Conservation (phyloP, 2,797 vertebrate species). For the Geotrypetes seraphini region DNA sequence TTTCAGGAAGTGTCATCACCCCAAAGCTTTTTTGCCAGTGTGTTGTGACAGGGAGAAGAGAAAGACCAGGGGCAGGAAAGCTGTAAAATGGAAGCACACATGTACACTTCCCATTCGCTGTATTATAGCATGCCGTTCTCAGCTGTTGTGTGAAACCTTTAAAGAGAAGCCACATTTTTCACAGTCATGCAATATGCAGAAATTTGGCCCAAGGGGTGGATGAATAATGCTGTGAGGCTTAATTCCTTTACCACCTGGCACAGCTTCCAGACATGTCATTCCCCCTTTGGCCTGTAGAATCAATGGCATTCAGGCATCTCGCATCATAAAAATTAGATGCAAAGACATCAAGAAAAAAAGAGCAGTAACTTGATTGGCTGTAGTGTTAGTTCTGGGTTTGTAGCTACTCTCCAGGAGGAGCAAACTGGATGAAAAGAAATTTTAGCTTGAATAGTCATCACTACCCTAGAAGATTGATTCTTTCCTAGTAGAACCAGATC, state of each 20-base stretch:
- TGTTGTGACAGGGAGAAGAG: too few species aligned
- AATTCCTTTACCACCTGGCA: slow-evolving; percentile 53
- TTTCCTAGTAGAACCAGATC: too few species aligned
- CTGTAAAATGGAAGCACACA: slow-evolving; percentile 33
- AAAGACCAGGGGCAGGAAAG: slow-evolving; percentile 29
- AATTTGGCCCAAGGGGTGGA: slow-evolving; percentile 27
- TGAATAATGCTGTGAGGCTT: slow-evolving; percentile 26
- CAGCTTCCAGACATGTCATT: slow-evolving; percentile 34
- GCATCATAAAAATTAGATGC: slow-evolving; percentile 26
- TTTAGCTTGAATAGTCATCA: too few species aligned
- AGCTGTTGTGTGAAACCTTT: slow-evolving; percentile 19
- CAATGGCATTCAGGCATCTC: slow-evolving; percentile 40
- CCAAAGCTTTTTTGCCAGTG: slow-evolving; percentile 31
- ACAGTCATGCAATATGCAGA: slow-evolving; percentile 35
- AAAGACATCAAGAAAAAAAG: slow-evolving; percentile 20
- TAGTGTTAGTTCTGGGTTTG: too few species aligned
- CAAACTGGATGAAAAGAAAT: too few species aligned
- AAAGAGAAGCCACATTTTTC: slow-evolving; percentile 33
- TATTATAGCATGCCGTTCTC: slow-evolving; percentile 10
- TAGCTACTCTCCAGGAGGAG: too few species aligned
- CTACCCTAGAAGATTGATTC: too few species aligned
- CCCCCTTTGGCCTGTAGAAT: slow-evolving; percentile 47
- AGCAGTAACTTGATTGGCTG: too few species aligned
- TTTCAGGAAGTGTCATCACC: slow-evolving; percentile 41
- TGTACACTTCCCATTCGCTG: slow-evolving; percentile 24